Conservation (phyloP, 1,140 invertebrate genomes). For the Eumaeus atala region DNA sequence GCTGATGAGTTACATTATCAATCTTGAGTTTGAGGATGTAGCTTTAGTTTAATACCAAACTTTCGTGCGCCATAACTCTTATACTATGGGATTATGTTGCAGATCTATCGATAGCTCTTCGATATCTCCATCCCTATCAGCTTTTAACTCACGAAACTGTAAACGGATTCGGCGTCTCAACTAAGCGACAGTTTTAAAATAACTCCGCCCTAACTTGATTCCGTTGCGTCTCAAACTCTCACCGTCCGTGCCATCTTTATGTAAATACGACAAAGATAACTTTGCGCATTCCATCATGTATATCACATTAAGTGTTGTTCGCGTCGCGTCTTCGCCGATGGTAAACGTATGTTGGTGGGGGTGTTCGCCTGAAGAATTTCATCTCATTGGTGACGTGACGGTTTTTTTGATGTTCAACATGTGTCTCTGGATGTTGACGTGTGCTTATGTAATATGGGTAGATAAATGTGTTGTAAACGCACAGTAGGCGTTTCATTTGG, state of each 20-base stretch:
- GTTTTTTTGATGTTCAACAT: conserved; percentile 37
- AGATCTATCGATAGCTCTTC: neutral
- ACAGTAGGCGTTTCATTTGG: too few species aligned
- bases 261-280: conserved; percentile 57
- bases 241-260: conserved; percentile 58
- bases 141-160: conserved; percentile 46
- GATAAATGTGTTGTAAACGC: conserved; percentile 7
- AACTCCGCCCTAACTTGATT: conserved; percentile 66
- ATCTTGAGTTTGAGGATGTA: too few species aligned
- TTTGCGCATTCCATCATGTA: conserved; percentile 31
- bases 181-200: conserved; percentile 71
- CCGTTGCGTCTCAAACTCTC: conserved; percentile 51
- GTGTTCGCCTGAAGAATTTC: conserved; percentile 43
- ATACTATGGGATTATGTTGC: too few species aligned
- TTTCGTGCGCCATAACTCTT: too few species aligned
- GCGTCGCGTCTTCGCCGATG: conserved; percentile 26
- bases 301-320: conserved; percentile 25
- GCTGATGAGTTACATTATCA: too few species aligned
- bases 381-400: conserved; percentile 51
- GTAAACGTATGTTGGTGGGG: conserved; percentile 29
- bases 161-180: conserved; percentile 72
- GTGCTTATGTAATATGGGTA: conserved; percentile 10
- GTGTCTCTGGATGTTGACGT: conserved; percentile 39
- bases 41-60: too few species aligned
- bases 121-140: conserved; percentile 29